Percentiles rank a stretch among this genome's conserved stretches.
Conservation (phyloP, 2,888 invertebrate genomes). For the Macrophya annulata region DNA sequence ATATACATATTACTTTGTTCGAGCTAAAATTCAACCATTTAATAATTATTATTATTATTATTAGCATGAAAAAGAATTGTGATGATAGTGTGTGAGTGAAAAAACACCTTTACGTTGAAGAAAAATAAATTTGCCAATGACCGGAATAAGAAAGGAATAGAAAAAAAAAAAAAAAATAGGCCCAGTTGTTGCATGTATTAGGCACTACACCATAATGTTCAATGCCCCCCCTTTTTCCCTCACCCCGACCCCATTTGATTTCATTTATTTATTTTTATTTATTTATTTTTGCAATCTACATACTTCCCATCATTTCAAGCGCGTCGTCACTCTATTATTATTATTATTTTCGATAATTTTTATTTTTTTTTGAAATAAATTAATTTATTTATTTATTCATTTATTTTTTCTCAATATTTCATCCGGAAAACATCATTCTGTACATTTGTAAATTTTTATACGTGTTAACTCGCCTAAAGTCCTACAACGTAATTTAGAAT, state of each 20-base stretch:
- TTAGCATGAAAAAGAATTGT: slow-evolving; percentile 13
- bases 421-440: slow-evolving; percentile 48
- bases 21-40: slow-evolving; percentile 4
- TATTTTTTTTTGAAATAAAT: no score
- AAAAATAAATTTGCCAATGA: neutral
- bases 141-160: neutral
- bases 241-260: neutral
- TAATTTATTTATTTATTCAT: neutral
- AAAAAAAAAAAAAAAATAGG: slow-evolving; percentile 7
- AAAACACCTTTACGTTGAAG: neutral
- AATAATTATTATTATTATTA: slow-evolving; percentile 21
- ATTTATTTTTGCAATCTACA: neutral
- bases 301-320: slow-evolving; percentile 1
- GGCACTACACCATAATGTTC: slow-evolving; percentile 30
- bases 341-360: slow-evolving; percentile 44
- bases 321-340: slow-evolving; percentile 46
- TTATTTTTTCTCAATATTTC: slow-evolving; percentile 18
- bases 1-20: neutral
- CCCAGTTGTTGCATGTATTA: slow-evolving; percentile 46
- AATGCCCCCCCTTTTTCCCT: slow-evolving; percentile 20
- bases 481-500: slow-evolving; percentile 72
- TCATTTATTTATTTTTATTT: neutral
- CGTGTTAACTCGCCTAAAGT: slow-evolving; percentile 19
- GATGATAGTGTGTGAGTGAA: neutral
- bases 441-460: slow-evolving; percentile 42